phyloP scores from a whole-genome alignment of 1,140 invertebrate genomes.

The Wasmannia auropunctata region DNA sequence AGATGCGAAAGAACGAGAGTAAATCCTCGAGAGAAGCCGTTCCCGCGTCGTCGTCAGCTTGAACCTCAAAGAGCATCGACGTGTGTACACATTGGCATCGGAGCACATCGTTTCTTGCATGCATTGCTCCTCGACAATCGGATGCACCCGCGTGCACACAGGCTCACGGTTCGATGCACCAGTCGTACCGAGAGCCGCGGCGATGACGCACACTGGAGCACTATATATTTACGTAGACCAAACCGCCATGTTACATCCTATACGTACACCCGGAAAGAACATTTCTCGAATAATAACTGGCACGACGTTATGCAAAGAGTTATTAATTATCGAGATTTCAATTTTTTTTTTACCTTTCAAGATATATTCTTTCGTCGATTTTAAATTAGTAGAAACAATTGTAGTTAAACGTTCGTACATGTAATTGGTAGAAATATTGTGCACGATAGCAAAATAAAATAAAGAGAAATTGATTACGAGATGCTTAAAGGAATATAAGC shows the following conservation, averaged over 20 bases:
- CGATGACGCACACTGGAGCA: constrained; percentile 23
- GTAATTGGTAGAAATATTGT: not conserved
- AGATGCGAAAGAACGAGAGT: not conserved
- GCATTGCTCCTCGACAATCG: constrained; percentile 52
- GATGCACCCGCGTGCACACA: constrained; percentile 35
- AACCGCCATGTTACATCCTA: not conserved
- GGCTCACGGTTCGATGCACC: constrained; percentile 50
- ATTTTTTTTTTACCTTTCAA: not conserved
- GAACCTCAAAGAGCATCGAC: constrained; percentile 32
- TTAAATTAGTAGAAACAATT: not conserved
- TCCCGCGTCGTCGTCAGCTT: not conserved
- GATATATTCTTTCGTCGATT: not conserved
- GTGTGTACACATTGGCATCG: constrained; percentile 40
- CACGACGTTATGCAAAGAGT: not conserved
- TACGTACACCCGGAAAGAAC: not conserved
- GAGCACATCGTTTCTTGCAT: constrained; percentile 45
- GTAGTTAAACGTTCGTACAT: not conserved
- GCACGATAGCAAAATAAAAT: too few relatives aligned
- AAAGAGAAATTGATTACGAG: not conserved
- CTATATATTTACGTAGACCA: not conserved
- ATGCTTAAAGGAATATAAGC: not conserved
- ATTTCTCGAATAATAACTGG: not conserved
- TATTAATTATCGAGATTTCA: not conserved
- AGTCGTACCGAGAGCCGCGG: not conserved
- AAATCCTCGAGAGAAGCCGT: constrained; percentile 4